Evolutionary conservation across 2,888 invertebrate genomes (phyloP).

Genomic region (Nasonia oneida): DNA sequence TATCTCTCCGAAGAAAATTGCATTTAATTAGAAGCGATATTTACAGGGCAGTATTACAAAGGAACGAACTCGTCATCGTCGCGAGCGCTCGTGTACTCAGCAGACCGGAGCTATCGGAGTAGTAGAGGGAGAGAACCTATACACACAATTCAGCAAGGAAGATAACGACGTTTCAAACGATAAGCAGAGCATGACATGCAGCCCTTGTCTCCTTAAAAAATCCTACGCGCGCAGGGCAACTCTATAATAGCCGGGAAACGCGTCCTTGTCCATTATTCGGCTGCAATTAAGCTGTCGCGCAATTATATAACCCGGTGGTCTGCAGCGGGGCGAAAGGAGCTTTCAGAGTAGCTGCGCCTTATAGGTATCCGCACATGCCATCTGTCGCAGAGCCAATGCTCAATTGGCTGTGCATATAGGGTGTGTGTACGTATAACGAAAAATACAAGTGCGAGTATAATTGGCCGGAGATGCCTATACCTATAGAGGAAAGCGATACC

Average conservation of each 20-base stretch:
- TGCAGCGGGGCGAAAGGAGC: not conserved
- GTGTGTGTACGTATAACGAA: not conserved
- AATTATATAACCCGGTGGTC: not conserved
- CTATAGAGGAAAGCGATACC: slow-evolving; percentile 1
- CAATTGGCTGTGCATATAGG: not conserved
- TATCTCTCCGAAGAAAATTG: too few relatives aligned
- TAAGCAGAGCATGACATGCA: not conserved
- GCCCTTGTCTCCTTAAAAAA: not conserved
- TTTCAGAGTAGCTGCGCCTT: not conserved
- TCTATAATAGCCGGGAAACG: not conserved
- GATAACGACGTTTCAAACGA: not conserved
- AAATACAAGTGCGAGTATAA: slow-evolving; percentile 6
- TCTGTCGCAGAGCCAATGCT: slow-evolving; percentile 33
- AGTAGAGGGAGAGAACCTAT: not conserved
- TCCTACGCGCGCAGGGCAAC: not conserved
- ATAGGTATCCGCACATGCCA: slow-evolving; percentile 19
- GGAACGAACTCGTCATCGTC: too few relatives aligned
- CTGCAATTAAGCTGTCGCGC: slow-evolving; percentile 44
- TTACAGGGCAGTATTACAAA: too few relatives aligned
- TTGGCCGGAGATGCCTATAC: not conserved
- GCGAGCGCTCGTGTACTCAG: too few relatives aligned
- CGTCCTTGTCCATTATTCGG: slow-evolving; percentile 19
- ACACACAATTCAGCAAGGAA: not conserved
- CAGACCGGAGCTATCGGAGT: too few relatives aligned
- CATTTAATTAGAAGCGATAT: too few relatives aligned